Base-by-base conservation (phyloP, 1,140 invertebrate species). In the Adelges cooleyi region DNA sequence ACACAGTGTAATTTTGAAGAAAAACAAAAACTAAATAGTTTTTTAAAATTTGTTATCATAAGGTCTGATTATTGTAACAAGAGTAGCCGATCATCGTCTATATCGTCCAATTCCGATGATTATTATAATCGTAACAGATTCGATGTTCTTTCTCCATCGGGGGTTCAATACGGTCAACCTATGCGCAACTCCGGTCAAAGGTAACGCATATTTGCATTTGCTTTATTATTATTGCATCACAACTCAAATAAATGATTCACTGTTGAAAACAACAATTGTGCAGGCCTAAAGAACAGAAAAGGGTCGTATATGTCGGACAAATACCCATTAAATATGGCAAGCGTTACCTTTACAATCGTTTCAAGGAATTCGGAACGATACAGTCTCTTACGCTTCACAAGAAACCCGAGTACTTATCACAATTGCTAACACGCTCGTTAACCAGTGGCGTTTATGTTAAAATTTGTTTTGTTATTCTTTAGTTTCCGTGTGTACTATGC, bases 401-500 rank as follows among this genome's bases (percentile, higher is more conserved):
- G 46, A 62, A 62, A 62, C 56, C 56, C 17, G 56, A 62, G 56
- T 62, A 48, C 1, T 2, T 4, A 33, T 11, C 20, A 0, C 22
- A 40, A 22, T 18, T 8, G 4, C 27, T 38, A 11, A 15, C 20
- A 2, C 22, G 8, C 18, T 9, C 1, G 1, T 25, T 54, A n/a
- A n/a, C n/a, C n/a, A n/a, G n/a, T n/a, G n/a, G n/a, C n/a, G n/a
- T 22, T 54, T 23, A 13, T 5, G 1, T 50, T 15, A 50, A 50
- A 15, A 25, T 10, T 13, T 25, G 23, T 27, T 50, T 4, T 5
- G 5, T 11, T 23, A 23, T 27, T 25, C 38, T 22, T 11, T 22
- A 62, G 56, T 33, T 62, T 62, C 33, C 42, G 56, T 22, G 56
- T 62, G 29, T 62, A 66, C 48, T 66, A 54, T 29, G 65, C 51